These are phyloP conservation scores for Sebastes cheni DNA, from an alignment of 2,797 vertebrate species.

Conservation along the genomic window DNA sequence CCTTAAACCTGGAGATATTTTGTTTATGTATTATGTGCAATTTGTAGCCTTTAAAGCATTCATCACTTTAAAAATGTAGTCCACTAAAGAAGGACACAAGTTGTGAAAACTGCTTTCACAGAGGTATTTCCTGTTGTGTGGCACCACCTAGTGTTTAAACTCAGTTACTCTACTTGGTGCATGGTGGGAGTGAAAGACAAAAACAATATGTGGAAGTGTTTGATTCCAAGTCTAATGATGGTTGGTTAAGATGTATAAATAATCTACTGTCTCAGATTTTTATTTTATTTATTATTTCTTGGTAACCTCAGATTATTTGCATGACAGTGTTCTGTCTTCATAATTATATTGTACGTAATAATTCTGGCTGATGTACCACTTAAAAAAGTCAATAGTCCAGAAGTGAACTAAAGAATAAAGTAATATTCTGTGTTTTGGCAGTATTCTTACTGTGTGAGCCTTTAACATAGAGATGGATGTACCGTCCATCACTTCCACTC, in stretches of 20 bases:
- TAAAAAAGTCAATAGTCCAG: background rate
- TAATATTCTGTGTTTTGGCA: background rate
- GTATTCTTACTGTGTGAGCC: background rate
- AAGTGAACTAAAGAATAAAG: background rate
- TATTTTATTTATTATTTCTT: background rate
- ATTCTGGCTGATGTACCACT: background rate
- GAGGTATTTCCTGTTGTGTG: background rate
- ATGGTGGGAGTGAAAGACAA: background rate
- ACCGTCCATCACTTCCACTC: slow-evolving; percentile 2
- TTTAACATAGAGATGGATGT: background rate
- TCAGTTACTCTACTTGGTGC: background rate
- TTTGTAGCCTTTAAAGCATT: background rate
- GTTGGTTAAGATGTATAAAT: background rate
- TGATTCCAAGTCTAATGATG: slow-evolving; percentile 28
- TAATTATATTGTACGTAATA: background rate
- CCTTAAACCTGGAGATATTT: background rate
- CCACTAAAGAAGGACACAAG: background rate
- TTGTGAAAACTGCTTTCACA: background rate
- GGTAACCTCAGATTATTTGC: background rate
- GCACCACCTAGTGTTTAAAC: slow-evolving; percentile 55
- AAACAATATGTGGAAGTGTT: background rate
- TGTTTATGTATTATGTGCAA: background rate
- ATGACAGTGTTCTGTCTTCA: background rate
- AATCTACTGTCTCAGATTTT: background rate
- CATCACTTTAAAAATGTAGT: background rate